Percentiles rank a stretch among this genome's conserved stretches.
Conservation (phyloP, 1,140 invertebrate species). For the Andricus grossulariae region DNA sequence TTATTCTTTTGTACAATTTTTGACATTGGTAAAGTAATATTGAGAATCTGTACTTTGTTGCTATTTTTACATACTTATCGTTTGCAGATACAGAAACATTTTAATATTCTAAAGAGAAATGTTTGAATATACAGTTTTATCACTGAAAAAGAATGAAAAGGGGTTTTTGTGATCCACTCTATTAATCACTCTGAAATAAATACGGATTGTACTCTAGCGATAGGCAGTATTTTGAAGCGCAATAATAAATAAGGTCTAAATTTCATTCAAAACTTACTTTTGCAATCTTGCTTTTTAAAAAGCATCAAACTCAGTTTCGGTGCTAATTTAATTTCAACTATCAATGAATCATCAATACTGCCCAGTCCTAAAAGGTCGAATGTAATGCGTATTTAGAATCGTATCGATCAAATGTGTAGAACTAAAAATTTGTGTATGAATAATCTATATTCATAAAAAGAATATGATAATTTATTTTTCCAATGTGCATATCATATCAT, state of each 20-base stretch:
- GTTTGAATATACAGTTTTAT: background rate
- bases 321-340: background rate
- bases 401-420: conserved; percentile 63
- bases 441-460: conserved; percentile 72
- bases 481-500: conserved; percentile 77
- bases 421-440: conserved; percentile 66
- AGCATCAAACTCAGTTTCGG: background rate
- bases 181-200: background rate
- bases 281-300: background rate
- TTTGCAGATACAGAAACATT: background rate
- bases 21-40: background rate
- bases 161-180: background rate
- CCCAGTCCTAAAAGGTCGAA: conserved; percentile 44
- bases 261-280: background rate
- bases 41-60: background rate
- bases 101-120: background rate
- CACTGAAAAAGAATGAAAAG: background rate
- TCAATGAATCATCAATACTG: conserved; percentile 30
- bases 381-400: conserved; percentile 54
- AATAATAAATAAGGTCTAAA: background rate
- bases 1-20: background rate
- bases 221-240: conserved; percentile 11
- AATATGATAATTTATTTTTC: conserved; percentile 76
- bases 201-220: conserved; percentile 24
- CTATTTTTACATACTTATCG: too few relatives aligned